phyloP scores from a whole-genome alignment of 2,113 vertebrate genomes.

The Notothenia rossii region DNA sequence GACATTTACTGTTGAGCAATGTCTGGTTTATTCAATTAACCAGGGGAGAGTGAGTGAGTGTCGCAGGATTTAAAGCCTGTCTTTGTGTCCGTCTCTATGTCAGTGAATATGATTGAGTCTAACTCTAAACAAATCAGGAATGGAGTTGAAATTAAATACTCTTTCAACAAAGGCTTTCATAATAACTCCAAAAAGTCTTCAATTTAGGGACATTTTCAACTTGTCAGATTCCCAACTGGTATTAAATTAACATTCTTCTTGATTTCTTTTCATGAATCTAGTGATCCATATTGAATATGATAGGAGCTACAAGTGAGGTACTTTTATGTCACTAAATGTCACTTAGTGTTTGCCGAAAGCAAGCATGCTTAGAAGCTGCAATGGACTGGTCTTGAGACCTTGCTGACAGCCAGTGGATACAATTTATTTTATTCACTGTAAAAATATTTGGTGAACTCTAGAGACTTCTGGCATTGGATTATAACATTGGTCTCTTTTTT shows the following conservation, averaged over 20 bases:
- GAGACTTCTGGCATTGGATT: constrained; percentile 26
- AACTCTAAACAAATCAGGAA: constrained; percentile 36
- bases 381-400: constrained; percentile 27
- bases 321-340: constrained; percentile 30
- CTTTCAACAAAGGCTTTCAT: constrained; percentile 22
- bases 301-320: background rate
- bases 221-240: constrained; percentile 16
- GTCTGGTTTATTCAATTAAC: constrained; percentile 1
- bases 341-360: constrained; percentile 13
- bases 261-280: constrained; percentile 2
- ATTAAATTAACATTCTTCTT: background rate
- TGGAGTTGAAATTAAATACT: constrained; percentile 13
- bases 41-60: background rate
- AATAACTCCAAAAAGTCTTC: constrained; percentile 8
- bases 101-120: background rate
- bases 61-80: background rate
- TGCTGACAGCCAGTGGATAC: constrained; percentile 21
- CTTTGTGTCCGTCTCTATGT: background rate
- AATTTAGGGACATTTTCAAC: constrained; percentile 26
- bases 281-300: constrained; percentile 2
- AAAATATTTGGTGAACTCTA: constrained; percentile 21
- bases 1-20: background rate
- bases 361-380: background rate
- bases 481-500: constrained; percentile 26
- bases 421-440: constrained; percentile 26